These are phyloP conservation scores for Eledona agricola DNA, from an alignment of 2,888 invertebrate genomes.

Conservation along the genomic window DNA sequence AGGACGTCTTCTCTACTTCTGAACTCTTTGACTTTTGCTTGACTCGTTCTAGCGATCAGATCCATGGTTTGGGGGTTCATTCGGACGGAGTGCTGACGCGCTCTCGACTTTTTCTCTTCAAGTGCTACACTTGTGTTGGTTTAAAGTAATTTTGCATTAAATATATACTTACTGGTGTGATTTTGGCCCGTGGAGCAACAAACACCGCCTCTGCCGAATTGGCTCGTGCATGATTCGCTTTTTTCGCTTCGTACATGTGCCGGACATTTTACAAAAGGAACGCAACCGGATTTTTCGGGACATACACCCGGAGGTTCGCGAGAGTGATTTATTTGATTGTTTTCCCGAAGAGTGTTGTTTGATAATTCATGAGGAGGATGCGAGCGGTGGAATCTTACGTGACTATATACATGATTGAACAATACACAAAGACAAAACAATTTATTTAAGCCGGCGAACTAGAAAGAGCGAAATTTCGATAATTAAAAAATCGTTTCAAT, in stretches of 20 bases:
- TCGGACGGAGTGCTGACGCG: constrained; percentile 40
- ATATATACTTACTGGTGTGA: constrained; percentile 62
- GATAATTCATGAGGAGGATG: constrained; percentile 1
- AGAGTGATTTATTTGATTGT: neutral
- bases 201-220: constrained; percentile 64
- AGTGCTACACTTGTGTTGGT: constrained; percentile 2
- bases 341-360: no score
- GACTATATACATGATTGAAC: neutral
- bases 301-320: neutral
- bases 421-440: no score
- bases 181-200: constrained; percentile 72
- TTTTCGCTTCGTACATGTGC: constrained; percentile 64
- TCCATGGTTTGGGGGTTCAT: constrained; percentile 47
- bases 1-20: constrained; percentile 58
- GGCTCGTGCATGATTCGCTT: constrained; percentile 64
- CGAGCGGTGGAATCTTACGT: constrained; percentile 11
- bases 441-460: no score
- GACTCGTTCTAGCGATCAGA: constrained; percentile 49
- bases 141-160: constrained; percentile 7
- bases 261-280: constrained; percentile 73
- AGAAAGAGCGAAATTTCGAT: no score
- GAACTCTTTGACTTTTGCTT: constrained; percentile 58
- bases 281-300: constrained; percentile 63
- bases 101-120: constrained; percentile 1
- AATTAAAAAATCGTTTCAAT: no score